Evolutionary conservation across 2,888 invertebrate genomes (phyloP).

Genomic region (Priapulus caudatus): DNA sequence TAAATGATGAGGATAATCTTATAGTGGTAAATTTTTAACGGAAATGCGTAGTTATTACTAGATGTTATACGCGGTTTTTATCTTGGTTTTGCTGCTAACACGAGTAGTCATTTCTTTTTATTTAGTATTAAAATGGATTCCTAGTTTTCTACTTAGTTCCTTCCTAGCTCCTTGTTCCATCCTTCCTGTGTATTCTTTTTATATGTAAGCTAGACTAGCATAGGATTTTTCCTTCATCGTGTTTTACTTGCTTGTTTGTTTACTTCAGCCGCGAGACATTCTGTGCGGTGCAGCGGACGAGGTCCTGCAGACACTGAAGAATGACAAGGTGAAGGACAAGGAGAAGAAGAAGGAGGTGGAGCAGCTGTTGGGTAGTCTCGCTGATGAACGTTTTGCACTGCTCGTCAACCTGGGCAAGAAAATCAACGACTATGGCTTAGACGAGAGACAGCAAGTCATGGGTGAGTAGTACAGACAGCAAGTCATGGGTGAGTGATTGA

Average conservation of each 20-base stretch:
- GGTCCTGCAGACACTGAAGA: constrained; percentile 83
- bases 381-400: constrained; percentile 84
- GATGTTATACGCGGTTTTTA: neutral
- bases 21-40: no score
- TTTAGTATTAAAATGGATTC: neutral
- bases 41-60: no score
- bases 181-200: no score
- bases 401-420: constrained; percentile 94
- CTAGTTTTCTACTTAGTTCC: constrained; percentile 9
- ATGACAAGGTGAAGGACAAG: constrained; percentile 81
- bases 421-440: constrained; percentile 86
- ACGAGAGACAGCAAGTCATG: constrained; percentile 40
- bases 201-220: no score
- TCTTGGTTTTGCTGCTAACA: neutral
- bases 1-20: no score
- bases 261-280: constrained; percentile 70
- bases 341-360: constrained; percentile 85
- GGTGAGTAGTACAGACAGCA: no score
- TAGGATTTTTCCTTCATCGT: no score
- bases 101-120: neutral
- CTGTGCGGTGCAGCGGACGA: constrained; percentile 99
- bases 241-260: constrained; percentile 9
- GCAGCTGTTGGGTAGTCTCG: constrained; percentile 59
- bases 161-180: no score
- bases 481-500: no score